Evolutionary conservation across 2,888 invertebrate species (phyloP).

Genomic region (Lissonota sp.): DNA sequence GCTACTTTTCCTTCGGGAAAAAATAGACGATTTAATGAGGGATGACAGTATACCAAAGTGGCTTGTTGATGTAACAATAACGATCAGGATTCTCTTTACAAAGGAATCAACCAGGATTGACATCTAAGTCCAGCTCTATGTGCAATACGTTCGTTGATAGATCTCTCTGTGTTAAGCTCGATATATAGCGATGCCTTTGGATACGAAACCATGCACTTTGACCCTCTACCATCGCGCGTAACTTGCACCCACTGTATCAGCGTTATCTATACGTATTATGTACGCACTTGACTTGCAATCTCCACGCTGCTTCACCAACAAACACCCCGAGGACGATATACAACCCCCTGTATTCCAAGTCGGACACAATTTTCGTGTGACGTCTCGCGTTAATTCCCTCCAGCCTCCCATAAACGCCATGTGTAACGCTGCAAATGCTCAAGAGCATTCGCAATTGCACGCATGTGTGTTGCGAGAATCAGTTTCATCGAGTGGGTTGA

Average conservation of each 20-base stretch:
- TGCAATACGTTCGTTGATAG: background rate
- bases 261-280: constrained; percentile 39
- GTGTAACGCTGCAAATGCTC: background rate
- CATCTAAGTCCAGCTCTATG: background rate
- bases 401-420: background rate
- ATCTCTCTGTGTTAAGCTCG: background rate
- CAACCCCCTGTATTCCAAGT: constrained; percentile 9
- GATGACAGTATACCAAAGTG: background rate
- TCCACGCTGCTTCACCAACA: constrained; percentile 16
- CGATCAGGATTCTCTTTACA: background rate
- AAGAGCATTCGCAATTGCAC: background rate
- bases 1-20: too few species aligned
- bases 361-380: constrained; percentile 50
- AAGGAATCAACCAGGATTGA: background rate
- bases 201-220: constrained; percentile 20
- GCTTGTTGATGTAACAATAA: background rate
- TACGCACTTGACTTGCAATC: constrained; percentile 34
- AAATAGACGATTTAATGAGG: too few species aligned
- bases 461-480: background rate
- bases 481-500: background rate
- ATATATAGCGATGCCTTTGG: background rate
- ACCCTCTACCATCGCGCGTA: constrained; percentile 11
- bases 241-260: constrained; percentile 7
- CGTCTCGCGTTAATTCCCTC: constrained; percentile 37
- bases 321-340: constrained; percentile 16